Evolutionary conservation across 1,140 invertebrate genomes (phyloP).

Genomic region (Grapholita molesta): DNA sequence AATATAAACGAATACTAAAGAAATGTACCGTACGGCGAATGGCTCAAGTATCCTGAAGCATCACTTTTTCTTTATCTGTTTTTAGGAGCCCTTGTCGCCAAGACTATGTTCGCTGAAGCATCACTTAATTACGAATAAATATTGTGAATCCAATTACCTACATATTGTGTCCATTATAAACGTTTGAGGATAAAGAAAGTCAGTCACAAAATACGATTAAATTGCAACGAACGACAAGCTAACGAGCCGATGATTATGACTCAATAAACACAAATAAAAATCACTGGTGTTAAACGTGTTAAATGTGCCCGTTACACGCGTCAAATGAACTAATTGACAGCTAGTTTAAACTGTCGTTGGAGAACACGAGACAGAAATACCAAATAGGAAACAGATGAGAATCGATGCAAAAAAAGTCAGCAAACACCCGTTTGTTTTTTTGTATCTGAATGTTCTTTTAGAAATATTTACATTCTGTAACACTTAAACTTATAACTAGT

Average conservation of each 20-base stretch:
- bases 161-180: too few relatives aligned
- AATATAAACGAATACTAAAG: too few relatives aligned
- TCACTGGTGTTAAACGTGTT: neutral
- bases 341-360: neutral
- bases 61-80: too few relatives aligned
- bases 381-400: neutral
- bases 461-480: too few relatives aligned
- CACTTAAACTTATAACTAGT: too few relatives aligned
- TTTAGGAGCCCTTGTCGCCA: too few relatives aligned
- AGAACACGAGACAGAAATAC: neutral
- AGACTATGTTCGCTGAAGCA: too few relatives aligned
- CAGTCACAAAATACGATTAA: neutral
- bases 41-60: too few relatives aligned
- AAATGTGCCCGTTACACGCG: neutral
- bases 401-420: neutral
- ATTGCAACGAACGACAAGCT: neutral
- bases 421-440: neutral
- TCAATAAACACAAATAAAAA: neutral
- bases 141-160: too few relatives aligned
- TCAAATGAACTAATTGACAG: neutral
- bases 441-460: too few relatives aligned
- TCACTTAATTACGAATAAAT: too few relatives aligned
- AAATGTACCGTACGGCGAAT: too few relatives aligned
- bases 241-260: neutral
- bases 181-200: neutral